A percentile compares a stretch with the other conserved stretches of the same genome.
These are phyloP conservation scores for Drosophila quadrilineata DNA, from an alignment of 1,140 invertebrate species.

Conservation along the genomic window DNA sequence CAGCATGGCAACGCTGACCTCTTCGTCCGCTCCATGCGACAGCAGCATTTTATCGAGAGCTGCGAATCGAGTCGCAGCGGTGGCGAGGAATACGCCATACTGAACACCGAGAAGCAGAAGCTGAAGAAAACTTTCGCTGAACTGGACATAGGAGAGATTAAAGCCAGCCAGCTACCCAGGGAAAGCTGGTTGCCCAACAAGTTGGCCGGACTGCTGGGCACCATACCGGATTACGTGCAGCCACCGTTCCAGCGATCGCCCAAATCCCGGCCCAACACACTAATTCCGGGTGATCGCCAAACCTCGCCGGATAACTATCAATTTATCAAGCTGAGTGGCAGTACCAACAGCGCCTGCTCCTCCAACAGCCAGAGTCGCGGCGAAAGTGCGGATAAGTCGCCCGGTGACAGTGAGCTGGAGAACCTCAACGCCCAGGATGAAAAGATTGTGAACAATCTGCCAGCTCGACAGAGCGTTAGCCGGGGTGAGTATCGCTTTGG, in stretches of 20 bases:
- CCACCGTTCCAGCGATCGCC: slow-evolving; percentile 85
- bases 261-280: slow-evolving; percentile 84
- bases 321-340: slow-evolving; percentile 62
- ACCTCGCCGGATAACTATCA: slow-evolving; percentile 71
- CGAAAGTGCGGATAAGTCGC: slow-evolving; percentile 68
- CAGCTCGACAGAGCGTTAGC: slow-evolving; percentile 58
- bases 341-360: slow-evolving; percentile 63
- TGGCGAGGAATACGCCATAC: slow-evolving; percentile 60
- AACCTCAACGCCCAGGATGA: slow-evolving; percentile 73
- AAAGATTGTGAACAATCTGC: slow-evolving; percentile 70
- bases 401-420: slow-evolving; percentile 70
- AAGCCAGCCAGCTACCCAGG: slow-evolving; percentile 45
- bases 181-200: slow-evolving; percentile 78
- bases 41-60: slow-evolving; percentile 67
- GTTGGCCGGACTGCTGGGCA: slow-evolving; percentile 63
- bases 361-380: slow-evolving; percentile 62
- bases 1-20: slow-evolving; percentile 91
- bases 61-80: slow-evolving; percentile 31
- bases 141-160: slow-evolving; percentile 85
- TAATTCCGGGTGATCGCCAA: slow-evolving; percentile 71
- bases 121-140: slow-evolving; percentile 92
- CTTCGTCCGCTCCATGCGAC: slow-evolving; percentile 87
- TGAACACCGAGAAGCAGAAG: slow-evolving; percentile 83
- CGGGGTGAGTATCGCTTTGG: slow-evolving; percentile 54
- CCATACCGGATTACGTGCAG: slow-evolving; percentile 71